Base-by-base conservation (phyloP, 2,888 invertebrate genomes). In the Urechis unicinctus region DNA sequence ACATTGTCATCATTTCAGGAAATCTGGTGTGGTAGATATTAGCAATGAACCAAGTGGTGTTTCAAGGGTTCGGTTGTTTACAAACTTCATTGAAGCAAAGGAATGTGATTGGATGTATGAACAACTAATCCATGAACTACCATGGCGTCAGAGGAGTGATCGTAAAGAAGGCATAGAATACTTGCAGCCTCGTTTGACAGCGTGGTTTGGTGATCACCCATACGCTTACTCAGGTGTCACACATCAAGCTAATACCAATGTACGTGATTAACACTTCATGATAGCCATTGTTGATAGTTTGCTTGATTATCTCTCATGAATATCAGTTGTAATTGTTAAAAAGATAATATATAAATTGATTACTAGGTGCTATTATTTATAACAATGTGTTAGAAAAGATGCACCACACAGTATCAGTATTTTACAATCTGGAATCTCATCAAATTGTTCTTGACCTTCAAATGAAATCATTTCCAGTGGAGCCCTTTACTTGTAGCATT, bases 161-260 rank as follows among this genome's bases (percentile, higher is more conserved):
- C 54, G 67, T 3, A 60, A 67, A 41, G 65, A 66, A 50, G 74
- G 73, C 13, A 64, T 58, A n/a, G 59, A 61, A 2, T 71, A 67
- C 54, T 51, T 70, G 17, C 72, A 79, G 61, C 79, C 79, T 2
- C 63, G 80, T 53, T 68, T 80, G 29, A 77, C 81, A 28, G 77
- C 78, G 1, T 81, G 81, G 81, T 78, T 74, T 63, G 81, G 81
- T 1, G 79, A 80, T 3, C 71, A 75, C 54, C 74, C 78, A 13
- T 81, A 80, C 63, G 66, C 73, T 4, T 79, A 80, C 62, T 74
- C 77, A 44, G 80, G 80, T 5, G 62, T 73, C 1, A 69, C 65
- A 22, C 71, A 70, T 52, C 62, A 66, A 24, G 60, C 70, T 3
- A 67, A 65, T 48, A 57, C 57, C 29, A 59, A 72, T 61, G 76